phyloP scores from a whole-genome alignment of 2,888 invertebrate species.

The Aphrophora alni region DNA sequence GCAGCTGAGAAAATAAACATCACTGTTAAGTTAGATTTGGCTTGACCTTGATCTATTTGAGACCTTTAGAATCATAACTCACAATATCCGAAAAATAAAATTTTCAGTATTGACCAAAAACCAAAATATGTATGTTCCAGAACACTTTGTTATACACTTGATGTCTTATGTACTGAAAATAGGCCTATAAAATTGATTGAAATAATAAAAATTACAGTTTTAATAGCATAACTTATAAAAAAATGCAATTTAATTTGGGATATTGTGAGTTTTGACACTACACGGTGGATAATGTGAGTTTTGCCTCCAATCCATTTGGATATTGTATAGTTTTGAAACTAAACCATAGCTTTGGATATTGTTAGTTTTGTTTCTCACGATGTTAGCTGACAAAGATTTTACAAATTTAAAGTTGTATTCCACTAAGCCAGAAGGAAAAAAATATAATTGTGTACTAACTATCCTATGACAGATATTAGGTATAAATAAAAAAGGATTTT shows the following conservation, averaged over 20 bases:
- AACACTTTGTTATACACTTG: not conserved
- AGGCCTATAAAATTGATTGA: not conserved
- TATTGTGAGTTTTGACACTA: not conserved
- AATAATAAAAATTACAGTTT: not conserved
- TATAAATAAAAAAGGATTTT: no score
- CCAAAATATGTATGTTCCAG: not conserved
- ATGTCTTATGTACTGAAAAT: not conserved
- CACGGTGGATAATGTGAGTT: not conserved
- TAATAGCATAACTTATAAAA: not conserved
- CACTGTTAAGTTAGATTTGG: no score
- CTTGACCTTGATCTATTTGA: no score
- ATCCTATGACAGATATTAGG: no score
- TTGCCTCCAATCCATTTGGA: not conserved
- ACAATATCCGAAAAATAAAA: no score
- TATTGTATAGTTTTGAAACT: not conserved
- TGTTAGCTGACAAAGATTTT: no score
- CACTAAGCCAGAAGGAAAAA: no score
- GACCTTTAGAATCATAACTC: no score
- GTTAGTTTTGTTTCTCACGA: not conserved
- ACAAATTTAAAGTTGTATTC: no score
- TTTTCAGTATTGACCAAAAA: no score
- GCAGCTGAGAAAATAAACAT: no score
- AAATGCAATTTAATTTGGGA: not conserved
- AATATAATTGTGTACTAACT: no score
- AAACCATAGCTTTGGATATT: not conserved